Base-by-base conservation (phyloP, 2,888 invertebrate genomes). In the Nysson spinosus region DNA sequence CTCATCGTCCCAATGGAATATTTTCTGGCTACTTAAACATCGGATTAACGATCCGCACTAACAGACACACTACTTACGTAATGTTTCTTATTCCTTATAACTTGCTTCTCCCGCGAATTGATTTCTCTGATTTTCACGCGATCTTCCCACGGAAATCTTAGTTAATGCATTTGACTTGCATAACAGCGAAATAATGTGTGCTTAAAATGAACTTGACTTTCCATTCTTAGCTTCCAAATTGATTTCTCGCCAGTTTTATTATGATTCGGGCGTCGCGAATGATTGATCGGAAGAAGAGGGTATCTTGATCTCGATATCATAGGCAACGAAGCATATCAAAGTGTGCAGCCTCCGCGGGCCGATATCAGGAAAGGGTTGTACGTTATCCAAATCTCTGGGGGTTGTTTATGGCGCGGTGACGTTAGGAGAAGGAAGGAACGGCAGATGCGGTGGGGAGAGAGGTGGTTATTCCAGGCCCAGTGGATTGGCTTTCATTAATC, bases 401-500 rank as follows among this genome's bases (percentile, higher is more conserved):
- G 75, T 83, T 83, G 83, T 84, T 84, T 83, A 83, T 81, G 65
- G 78, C 78, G 76, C 73, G 76, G 72, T 77, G 83, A 82, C 78
- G 79, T 80, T 72, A 79, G 75, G 69, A 72, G 70, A 66, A 65
- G 65, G 63, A 61, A 71, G 63, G 61, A 56, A 43, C 40, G 43
- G 30, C 12, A 32, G n/a, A n/a, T n/a, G 46, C 12, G 46, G 42
- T 22, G 22, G 43, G 49, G 44, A 22, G 47, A 44, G 50, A n/a
- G 52, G 52, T 24, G 52, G 55, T 62, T 32, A 44, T 51, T n/a
- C 51, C 44, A 57, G 72, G 56, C 71, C 72, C 72, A 60, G 72
- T 75, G 83, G 84, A 86, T 86, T 86, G 86, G 83, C 84, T 85
- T 84, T 85, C 86, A 86, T 85, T 86, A 86, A 86, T 86, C 84